Conservation (phyloP, 2,113 vertebrate genomes). For the Phaetusa simplex region DNA sequence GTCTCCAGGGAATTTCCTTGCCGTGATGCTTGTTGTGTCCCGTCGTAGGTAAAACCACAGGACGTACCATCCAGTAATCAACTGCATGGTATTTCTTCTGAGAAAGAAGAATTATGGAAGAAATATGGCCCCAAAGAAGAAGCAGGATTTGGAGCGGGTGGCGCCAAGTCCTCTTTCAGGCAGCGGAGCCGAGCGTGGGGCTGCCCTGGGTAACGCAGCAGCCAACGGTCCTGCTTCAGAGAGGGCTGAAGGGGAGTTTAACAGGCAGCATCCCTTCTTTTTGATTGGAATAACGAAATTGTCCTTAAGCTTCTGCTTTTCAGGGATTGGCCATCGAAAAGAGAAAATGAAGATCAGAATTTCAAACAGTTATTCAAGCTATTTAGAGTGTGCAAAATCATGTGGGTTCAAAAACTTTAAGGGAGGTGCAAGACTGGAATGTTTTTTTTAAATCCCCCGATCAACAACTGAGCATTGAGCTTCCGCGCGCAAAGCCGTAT, state of each 20-base stretch:
- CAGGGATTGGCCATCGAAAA: accelerated
- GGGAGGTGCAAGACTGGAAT: not conserved
- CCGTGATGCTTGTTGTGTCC: accelerated
- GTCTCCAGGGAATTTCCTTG: not conserved
- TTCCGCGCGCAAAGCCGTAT: not conserved
- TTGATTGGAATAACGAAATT: not conserved
- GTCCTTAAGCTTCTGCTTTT: accelerated
- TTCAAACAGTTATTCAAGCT: not conserved
- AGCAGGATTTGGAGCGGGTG: not conserved
- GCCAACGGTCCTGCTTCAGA: accelerated
- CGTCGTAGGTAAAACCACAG: accelerated
- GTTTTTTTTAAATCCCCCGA: not conserved
- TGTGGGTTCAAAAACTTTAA: not conserved
- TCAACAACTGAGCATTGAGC: not conserved
- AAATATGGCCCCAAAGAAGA: not conserved
- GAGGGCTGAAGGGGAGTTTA: accelerated
- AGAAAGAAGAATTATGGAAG: not conserved
- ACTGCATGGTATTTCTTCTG: not conserved
- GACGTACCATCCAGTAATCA: accelerated
- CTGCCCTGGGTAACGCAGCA: accelerated
- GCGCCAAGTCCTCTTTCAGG: too few species aligned
- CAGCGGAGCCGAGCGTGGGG: not conserved
- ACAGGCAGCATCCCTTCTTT: too few species aligned
- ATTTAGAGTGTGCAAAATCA: not conserved
- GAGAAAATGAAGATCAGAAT: not conserved